Evolutionary conservation across 2,113 vertebrate genomes (phyloP), one percentile per base, ranked within the genome.

Genomic region (Brachyhypopomus occidentalis): DNA sequence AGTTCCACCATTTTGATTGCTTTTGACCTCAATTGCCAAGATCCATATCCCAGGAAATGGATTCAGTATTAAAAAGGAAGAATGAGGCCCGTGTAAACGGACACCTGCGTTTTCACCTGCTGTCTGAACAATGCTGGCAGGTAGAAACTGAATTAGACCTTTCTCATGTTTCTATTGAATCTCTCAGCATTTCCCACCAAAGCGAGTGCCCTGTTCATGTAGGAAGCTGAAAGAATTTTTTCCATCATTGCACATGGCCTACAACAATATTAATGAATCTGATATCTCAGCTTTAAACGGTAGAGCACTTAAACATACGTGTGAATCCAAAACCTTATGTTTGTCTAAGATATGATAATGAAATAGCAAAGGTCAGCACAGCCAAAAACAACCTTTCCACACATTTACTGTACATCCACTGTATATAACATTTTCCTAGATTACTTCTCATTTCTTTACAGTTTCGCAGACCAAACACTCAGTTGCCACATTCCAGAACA

Each of bases 11-110:
- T 77, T 79, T 76, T 80, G 86, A 90, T 93, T 91, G 85, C 83
- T 84, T 91, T 90, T 83, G 88, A 87, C 85, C 90, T 91, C 86
- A 88, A 88, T 90, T 91, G 90, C 86, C 82, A 30, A 76, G 86
- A 80, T 88, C 84, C 87, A 85, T 82, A 90, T 84, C 86, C 83
- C 87, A 85, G 85, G 77, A 86, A 89, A 89, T 90, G 72, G 85
- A 83, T 83, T 66, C 72, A 38, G 72, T 86, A 87, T 82, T 89
- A 78, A 77, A 55, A 79, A 77, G 56, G 77, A 59, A 78, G 82
- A 86, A 59, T 41, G 67, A 81, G 86, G 56, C 59, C 62, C 72
- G 77, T 84, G 83, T 81, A 88, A 88, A 88, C 69, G 77, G 83
- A 88, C 86, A 89, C 87, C 86, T 84, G 83, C 69, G 30, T 80